Base-by-base conservation (phyloP, 2,797 vertebrate species). In the Enoplosus armatus region DNA sequence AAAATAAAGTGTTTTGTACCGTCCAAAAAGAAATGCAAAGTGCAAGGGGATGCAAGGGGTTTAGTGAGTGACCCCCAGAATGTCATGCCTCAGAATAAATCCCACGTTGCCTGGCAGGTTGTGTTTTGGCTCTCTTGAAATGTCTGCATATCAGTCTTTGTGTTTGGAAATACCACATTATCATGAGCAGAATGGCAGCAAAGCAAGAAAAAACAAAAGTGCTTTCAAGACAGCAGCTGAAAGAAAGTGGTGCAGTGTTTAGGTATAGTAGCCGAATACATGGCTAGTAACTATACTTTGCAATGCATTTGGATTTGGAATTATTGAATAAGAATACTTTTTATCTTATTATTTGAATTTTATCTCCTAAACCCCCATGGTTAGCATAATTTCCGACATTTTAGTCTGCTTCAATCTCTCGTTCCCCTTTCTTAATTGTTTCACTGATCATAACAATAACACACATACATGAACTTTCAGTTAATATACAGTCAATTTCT, bases 161-260 rank as follows among this genome's bases (percentile, higher is more conserved):
- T 86, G 72, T 83, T 61, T 84, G 67, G 45, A 90, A 90, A 90
- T 85, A 83, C 12, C 88, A 88, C 80, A 89, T 83, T 88, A 90
- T 83, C 90, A 91, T 91, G 65, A 73, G 53, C 66, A 66, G 69
- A 85, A 84, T 75, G 74, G 56, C 80, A 76, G 48, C 24, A 39
- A 62, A 35, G 37, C 20, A 26, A 27, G 16, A 26, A 16, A 71
- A 64, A 80, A 62, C 8, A 75, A 27, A 70, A 54, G 58, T 11
- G 35, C n/a, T 26, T 68, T 68, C 47, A 72, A 65, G 29, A 63
- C 26, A 60, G 39, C 18, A 54, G 51, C 71, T 70, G 16, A 53
- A 51, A 71, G 53, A 45, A 65, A 47, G 47, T 12, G 20, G 8
- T 27, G 11, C 24, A 48, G 60, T 15, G 9, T 60, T 68, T n/a